Percentiles rank a stretch among this genome's conserved stretches.
phyloP scores from a whole-genome alignment of 2,113 vertebrate genomes.

The Osmerus mordax region DNA sequence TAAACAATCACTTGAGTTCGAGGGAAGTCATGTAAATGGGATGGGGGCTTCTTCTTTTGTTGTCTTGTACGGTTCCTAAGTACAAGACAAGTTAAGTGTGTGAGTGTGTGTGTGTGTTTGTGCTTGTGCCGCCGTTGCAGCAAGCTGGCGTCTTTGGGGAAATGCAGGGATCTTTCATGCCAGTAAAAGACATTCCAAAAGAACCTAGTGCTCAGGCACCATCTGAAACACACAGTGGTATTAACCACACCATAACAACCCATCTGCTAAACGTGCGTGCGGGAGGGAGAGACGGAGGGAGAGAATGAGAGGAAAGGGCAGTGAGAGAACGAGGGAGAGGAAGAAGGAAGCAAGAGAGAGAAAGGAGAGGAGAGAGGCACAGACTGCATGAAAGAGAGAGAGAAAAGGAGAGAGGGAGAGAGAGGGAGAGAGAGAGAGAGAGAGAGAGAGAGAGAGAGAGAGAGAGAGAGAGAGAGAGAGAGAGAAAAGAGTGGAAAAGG shows the following conservation, averaged over 20 bases:
- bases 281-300: background rate
- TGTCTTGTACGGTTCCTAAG: background rate
- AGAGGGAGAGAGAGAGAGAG: no score
- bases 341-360: background rate
- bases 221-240: background rate
- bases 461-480: no score
- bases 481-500: no score
- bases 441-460: no score
- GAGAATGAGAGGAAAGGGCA: background rate
- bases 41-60: no score
- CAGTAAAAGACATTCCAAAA: constrained; percentile 5
- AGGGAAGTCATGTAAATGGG: no score
- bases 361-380: background rate
- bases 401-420: no score
- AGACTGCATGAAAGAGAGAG: no score
- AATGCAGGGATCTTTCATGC: background rate
- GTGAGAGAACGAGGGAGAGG: background rate
- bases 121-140: background rate
- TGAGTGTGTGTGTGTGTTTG: background rate
- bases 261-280: constrained; percentile 12
- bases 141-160: background rate
- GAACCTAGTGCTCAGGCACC: constrained; percentile 7
- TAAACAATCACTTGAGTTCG: no score
- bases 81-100: background rate
- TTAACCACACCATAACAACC: constrained; percentile 9